Evolutionary conservation across 2,113 vertebrate genomes (phyloP).

Genomic region (Lasiurus cinereus): DNA sequence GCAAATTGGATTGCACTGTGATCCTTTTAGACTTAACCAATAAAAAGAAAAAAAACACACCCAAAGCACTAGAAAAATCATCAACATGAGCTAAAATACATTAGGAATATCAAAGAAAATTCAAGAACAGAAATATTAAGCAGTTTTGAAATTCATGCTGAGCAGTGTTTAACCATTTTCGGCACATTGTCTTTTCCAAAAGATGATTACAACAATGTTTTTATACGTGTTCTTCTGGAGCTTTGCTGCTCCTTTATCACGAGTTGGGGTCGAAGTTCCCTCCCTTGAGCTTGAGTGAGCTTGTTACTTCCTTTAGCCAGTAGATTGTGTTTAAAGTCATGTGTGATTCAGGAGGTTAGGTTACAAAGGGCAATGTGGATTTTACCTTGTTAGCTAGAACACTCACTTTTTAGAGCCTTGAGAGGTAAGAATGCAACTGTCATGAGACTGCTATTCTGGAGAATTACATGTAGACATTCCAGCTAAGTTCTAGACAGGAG

Average conservation of each 20-base stretch:
- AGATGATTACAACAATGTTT: neutral
- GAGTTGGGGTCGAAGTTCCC: neutral
- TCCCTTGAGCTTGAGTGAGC: neutral
- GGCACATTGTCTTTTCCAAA: neutral
- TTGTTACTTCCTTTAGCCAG: neutral
- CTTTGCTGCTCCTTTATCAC: neutral
- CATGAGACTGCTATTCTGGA: too few relatives aligned
- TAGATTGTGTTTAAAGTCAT: neutral
- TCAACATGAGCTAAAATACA: neutral
- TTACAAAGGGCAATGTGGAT: neutral
- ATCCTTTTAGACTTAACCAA: neutral
- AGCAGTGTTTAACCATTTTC: neutral
- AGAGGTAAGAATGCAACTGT: neutral
- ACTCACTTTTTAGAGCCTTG: neutral
- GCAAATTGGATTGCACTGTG: neutral
- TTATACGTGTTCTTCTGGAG: neutral
- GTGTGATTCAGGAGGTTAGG: neutral
- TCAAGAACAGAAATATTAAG: neutral
- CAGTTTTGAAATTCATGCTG: neutral
- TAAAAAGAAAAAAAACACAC: neutral
- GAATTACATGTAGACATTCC: neutral
- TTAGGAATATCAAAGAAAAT: neutral
- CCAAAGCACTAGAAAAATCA: neutral
- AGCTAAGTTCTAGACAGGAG: neutral
- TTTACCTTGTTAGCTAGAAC: neutral